These are phyloP conservation scores for Lagodon rhomboides DNA, from an alignment of 2,797 vertebrate species.

Conservation along the genomic window DNA sequence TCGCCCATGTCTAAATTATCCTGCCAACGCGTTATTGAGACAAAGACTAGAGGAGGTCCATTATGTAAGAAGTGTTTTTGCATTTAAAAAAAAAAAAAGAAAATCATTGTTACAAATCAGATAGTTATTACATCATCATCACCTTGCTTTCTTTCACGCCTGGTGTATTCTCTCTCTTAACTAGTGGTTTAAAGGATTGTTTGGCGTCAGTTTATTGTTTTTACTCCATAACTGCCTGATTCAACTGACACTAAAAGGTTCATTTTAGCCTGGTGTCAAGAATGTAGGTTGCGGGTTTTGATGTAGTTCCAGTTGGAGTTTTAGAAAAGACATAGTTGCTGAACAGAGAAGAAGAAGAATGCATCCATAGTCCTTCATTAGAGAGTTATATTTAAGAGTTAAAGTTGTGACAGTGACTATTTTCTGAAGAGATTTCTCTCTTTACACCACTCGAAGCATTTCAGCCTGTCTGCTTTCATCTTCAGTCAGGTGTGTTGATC, in stretches of 20 bases:
- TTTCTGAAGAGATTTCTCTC: background rate
- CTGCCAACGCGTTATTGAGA: constrained; percentile 22
- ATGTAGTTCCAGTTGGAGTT: background rate
- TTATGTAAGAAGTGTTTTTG: constrained; percentile 6
- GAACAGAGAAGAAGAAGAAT: background rate
- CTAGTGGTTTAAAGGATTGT: background rate
- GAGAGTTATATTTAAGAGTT: background rate
- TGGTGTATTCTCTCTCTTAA: background rate
- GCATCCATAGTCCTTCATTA: background rate
- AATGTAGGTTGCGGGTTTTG: background rate
- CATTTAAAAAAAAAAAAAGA: background rate
- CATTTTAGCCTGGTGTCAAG: background rate
- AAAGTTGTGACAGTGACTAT: background rate
- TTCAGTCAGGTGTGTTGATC: accelerated
- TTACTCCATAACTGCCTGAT: background rate
- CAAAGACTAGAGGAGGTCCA: background rate
- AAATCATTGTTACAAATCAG: background rate
- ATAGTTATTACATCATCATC: background rate
- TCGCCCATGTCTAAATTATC: background rate
- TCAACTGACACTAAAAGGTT: background rate
- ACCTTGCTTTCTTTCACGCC: background rate
- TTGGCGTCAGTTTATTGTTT: background rate
- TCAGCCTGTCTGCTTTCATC: background rate
- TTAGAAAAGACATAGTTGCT: too few relatives aligned
- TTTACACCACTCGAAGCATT: background rate